Evolutionary conservation across 2,797 vertebrate species (phyloP), one percentile per base, ranked within the genome.

Genomic region (Micropoecilia bifurca): DNA sequence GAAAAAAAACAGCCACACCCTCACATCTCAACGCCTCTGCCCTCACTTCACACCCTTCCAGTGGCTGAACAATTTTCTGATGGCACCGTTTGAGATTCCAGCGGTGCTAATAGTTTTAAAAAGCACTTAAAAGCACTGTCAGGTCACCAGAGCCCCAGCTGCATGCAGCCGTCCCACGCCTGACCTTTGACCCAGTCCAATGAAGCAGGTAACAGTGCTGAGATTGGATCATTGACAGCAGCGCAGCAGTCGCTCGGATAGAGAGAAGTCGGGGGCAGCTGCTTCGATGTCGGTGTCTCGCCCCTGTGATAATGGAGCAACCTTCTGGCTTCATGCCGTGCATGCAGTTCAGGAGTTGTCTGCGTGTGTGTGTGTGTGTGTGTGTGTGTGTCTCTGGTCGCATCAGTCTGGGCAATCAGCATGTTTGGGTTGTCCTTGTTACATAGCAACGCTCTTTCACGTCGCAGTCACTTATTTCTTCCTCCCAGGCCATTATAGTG

Each of bases 131-230:
- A 69, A 61, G 73, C 78, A 28, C 39, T 69, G 41, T 76, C 6
- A 63, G 89, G 88, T 85, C 91, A 88, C 81, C 75, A 83, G 69
- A 45, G 77, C 82, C 75, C 25, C 88, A 76, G 87, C 85, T 86
- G 83, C 47, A 43, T 83, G 79, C 78, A 85, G 73, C 66, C 87
- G 36, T 88, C 76, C 36, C 82, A 74, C 68, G 28, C 10, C 12
- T 82, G 90, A 91, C 92, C 94, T 92, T 48, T 93, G 92, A 95
- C 93, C 93, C 85, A 61, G 84, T 84, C 88, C 93, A 95, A 85
- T 93, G 93, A 92, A 90, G 93, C 95, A 94, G 95, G 93, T 95
- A 95, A 95, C 91, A 76, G 91, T 86, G 85, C 90, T 84, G 84
- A 84, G 90, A 95, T 95, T 92, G 91, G 87, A 92, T 93, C 91